phyloP scores from a whole-genome alignment of 2,113 vertebrate genomes.

The Protomyctophum bolini region DNA sequence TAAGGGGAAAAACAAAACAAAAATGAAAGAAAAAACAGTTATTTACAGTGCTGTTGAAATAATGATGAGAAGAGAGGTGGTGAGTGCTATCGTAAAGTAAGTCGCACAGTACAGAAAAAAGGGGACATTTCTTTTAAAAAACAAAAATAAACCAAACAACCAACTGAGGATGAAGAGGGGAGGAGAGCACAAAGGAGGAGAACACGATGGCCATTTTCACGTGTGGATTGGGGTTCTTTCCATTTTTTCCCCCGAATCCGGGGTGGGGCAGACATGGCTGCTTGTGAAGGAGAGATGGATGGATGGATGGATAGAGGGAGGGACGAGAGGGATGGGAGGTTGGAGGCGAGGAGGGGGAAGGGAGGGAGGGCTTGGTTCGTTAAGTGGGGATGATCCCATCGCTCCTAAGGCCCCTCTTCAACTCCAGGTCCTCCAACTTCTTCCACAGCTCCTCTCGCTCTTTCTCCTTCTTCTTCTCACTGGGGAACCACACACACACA shows the following conservation, averaged over 20 bases:
- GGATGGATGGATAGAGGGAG: neutral
- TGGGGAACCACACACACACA: slow-evolving; percentile 49
- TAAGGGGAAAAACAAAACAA: slow-evolving; percentile 64
- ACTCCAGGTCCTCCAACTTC: slow-evolving; percentile 98
- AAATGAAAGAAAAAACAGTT: slow-evolving; percentile 80
- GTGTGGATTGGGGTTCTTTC: slow-evolving; percentile 1
- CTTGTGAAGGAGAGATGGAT: slow-evolving; percentile 38
- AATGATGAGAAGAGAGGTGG: slow-evolving; percentile 97
- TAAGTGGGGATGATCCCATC: slow-evolving; percentile 98
- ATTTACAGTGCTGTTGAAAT: slow-evolving; percentile 99
- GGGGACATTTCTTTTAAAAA: slow-evolving; percentile 57
- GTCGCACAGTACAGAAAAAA: slow-evolving; percentile 93
- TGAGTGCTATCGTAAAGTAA: slow-evolving; percentile 96
- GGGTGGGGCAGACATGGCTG: slow-evolving; percentile 64
- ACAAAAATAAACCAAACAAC: neutral
- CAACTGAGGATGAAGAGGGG: too few species aligned
- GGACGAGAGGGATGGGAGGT: neutral
- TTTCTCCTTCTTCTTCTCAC: slow-evolving; percentile 99
- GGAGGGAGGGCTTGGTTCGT: slow-evolving; percentile 79
- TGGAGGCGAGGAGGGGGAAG: slow-evolving; percentile 76
- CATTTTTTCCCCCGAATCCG: slow-evolving; percentile 29
- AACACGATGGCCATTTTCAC: slow-evolving; percentile 73
- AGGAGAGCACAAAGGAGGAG: too few species aligned
- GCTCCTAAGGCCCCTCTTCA: slow-evolving; percentile 96
- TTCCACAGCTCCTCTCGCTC: slow-evolving; percentile 99